A percentile compares a stretch with the other conserved stretches of the same genome.
Evolutionary conservation across 2,797 vertebrate species (phyloP).

Genomic region (Sternarchorhynchus goeldii): DNA sequence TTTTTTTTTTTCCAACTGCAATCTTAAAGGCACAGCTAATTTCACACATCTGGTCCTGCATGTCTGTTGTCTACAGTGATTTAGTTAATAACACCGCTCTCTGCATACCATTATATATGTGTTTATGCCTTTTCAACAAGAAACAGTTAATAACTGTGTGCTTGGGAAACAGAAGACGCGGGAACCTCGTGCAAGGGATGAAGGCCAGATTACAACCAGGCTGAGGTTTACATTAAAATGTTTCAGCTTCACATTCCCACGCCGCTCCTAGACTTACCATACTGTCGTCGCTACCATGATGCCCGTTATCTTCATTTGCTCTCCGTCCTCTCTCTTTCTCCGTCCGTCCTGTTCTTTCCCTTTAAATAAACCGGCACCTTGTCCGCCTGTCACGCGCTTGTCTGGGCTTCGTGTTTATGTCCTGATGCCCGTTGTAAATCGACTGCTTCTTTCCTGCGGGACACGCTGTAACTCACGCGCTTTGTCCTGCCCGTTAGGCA

Average conservation of each 20-base stretch:
- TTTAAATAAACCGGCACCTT: slow-evolving; percentile 40
- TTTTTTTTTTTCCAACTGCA: too few relatives aligned
- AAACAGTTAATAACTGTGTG: too few relatives aligned
- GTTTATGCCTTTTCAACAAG: too few relatives aligned
- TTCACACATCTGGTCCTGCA: too few relatives aligned
- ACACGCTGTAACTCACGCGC: slow-evolving; percentile 38
- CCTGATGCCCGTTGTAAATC: slow-evolving; percentile 41
- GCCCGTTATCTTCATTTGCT: slow-evolving; percentile 19
- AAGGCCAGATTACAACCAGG: background rate
- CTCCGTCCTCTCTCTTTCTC: slow-evolving; percentile 29
- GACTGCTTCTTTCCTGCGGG: slow-evolving; percentile 30
- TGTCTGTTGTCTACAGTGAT: too few relatives aligned
- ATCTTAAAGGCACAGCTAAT: too few relatives aligned
- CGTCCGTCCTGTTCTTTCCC: slow-evolving; percentile 22
- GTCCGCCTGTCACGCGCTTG: slow-evolving; percentile 52
- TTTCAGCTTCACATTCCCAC: slow-evolving; percentile 7
- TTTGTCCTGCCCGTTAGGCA: slow-evolving; percentile 16
- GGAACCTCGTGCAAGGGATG: background rate
- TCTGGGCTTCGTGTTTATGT: slow-evolving; percentile 48
- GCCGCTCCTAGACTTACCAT: background rate
- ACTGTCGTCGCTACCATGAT: background rate
- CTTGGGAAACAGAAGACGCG: too few relatives aligned
- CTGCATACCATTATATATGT: too few relatives aligned
- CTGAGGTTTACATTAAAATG: slow-evolving; percentile 24
- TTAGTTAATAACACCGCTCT: too few relatives aligned